These are phyloP conservation scores for Anabas testudineus DNA, from an alignment of 2,797 vertebrate genomes.

Conservation along the genomic window DNA sequence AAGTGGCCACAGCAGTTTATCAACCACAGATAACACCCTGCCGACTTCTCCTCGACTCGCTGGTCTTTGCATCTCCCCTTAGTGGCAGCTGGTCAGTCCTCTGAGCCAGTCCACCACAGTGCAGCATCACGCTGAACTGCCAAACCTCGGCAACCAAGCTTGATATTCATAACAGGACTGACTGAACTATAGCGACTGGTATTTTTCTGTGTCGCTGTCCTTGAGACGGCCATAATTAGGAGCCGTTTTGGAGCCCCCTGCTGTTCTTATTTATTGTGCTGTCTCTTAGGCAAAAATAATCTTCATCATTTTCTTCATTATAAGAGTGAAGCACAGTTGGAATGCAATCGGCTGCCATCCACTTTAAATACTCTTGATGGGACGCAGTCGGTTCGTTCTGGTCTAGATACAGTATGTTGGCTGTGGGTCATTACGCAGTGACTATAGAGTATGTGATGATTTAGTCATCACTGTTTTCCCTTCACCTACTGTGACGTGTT, in stretches of 20 bases:
- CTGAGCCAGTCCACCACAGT: conserved; percentile 31
- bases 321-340: conserved; percentile 35
- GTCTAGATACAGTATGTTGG: background rate
- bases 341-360: conserved; percentile 13
- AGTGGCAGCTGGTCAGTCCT: conserved; percentile 32
- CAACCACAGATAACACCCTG: conserved; percentile 28
- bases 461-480: background rate
- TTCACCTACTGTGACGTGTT: no score
- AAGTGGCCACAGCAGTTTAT: conserved; percentile 15
- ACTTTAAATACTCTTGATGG: conserved; percentile 7
- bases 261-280: conserved; percentile 45
- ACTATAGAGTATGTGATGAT: background rate
- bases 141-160: conserved; percentile 37
- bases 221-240: conserved; percentile 43
- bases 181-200: conserved; percentile 17
- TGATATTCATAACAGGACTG: conserved; percentile 27
- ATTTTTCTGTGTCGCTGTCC: conserved; percentile 9
- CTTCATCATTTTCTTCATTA: conserved; percentile 10
- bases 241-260: conserved; percentile 39
- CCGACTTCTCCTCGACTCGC: conserved; percentile 40
- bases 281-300: conserved; percentile 21
- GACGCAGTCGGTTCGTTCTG: conserved; percentile 10
- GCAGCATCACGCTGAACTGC: conserved; percentile 39
- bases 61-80: conserved; percentile 18
- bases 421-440: conserved; percentile 7